phyloP scores from a whole-genome alignment of 2,797 vertebrate species.

The Sebastes baramenuke region DNA sequence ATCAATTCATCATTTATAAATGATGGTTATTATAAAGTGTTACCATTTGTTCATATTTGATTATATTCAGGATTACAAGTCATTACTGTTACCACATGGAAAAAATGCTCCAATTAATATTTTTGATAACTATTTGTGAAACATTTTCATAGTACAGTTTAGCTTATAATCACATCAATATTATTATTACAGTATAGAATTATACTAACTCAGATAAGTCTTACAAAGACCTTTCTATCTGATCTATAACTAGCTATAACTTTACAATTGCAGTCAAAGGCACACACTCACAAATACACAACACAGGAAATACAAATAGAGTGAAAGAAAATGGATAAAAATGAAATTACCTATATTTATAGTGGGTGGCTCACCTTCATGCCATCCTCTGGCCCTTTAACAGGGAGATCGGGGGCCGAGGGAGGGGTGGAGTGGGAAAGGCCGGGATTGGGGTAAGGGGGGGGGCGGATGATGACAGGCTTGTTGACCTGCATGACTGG shows the following conservation, averaged over 20 bases:
- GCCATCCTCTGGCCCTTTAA: conserved; percentile 86
- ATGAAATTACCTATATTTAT: conserved; percentile 86
- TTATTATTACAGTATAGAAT: neutral
- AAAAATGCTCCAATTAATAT: neutral
- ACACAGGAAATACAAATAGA: conserved; percentile 23
- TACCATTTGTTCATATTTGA: neutral
- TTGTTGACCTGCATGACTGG: conserved; percentile 89
- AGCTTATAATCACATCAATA: neutral
- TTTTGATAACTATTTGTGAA: neutral
- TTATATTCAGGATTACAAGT: neutral
- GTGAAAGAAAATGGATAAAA: conserved; percentile 67
- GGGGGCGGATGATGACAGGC: conserved; percentile 83
- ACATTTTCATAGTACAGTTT: neutral
- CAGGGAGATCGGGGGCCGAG: conserved; percentile 76
- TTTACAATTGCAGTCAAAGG: conserved; percentile 2
- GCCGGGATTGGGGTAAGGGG: conserved; percentile 80
- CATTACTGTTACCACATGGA: neutral
- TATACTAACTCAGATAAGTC: neutral
- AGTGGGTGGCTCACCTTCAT: conserved; percentile 90
- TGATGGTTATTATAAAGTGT: too few species aligned
- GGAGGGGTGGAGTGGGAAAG: conserved; percentile 78
- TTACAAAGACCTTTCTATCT: neutral
- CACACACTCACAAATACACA: neutral
- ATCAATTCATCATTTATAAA: too few species aligned
- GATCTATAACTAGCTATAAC: neutral